phyloP scores from a whole-genome alignment of 2,113 vertebrate species.

The Lathamus discolor region DNA sequence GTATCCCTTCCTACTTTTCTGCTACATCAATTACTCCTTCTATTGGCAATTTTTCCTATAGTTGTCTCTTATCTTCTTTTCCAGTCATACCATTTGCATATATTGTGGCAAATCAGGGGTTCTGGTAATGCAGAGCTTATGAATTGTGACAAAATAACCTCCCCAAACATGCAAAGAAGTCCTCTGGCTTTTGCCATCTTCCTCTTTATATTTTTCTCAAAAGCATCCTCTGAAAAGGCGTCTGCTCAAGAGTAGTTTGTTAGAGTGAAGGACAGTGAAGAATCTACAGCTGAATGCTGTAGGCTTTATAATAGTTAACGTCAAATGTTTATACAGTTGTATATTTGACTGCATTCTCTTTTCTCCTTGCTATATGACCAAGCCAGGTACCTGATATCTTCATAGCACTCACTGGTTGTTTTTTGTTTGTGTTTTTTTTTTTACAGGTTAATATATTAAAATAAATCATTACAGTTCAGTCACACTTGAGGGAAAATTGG shows the following conservation, averaged over 20 bases:
- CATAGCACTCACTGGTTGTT: not conserved
- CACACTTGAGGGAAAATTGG: not conserved
- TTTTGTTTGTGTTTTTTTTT: not conserved
- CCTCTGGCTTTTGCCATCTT: not conserved
- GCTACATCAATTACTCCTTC: not conserved
- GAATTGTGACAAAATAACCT: not conserved
- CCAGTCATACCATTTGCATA: not conserved
- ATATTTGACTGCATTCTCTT: not conserved
- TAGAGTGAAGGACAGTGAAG: not conserved
- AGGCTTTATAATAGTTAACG: not conserved
- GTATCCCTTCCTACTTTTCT: not conserved
- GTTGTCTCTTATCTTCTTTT: not conserved
- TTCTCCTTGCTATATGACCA: not conserved
- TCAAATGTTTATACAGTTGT: not conserved
- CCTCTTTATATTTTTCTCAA: not conserved
- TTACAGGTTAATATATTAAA: not conserved
- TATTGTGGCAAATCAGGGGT: not conserved
- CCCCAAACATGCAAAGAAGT: not conserved
- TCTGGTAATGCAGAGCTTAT: not conserved
- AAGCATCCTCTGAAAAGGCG: not conserved
- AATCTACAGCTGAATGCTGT: not conserved
- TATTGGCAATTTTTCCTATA: not conserved
- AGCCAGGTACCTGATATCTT: not conserved
- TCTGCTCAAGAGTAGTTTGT: not conserved
- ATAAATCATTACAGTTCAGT: not conserved